Conservation (phyloP, 2,888 invertebrate species). For the Taphrorychus bicolor region DNA sequence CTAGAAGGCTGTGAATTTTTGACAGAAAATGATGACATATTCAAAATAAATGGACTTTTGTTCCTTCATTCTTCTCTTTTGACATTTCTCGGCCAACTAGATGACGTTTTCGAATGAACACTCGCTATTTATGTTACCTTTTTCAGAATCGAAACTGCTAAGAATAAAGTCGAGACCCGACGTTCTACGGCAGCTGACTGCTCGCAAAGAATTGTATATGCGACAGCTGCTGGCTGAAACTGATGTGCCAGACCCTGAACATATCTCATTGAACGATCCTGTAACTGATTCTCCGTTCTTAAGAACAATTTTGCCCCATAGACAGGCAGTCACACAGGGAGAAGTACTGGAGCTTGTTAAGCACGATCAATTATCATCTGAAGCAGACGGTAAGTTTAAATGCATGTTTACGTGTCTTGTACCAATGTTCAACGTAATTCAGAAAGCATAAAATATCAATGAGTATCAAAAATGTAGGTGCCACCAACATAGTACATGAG, state of each 20-base stretch:
- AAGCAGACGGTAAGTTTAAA: background rate
- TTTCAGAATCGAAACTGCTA: conserved; percentile 61
- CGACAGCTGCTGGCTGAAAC: conserved; percentile 58
- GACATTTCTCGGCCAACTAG: no score
- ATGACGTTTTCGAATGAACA: no score
- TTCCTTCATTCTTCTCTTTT: no score
- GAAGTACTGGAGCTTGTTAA: conserved; percentile 63
- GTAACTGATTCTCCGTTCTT: conserved; percentile 57
- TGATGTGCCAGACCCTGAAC: conserved; percentile 44
- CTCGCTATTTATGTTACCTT: no score
- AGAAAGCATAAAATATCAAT: no score
- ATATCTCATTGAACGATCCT: conserved; percentile 59
- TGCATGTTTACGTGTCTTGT: background rate
- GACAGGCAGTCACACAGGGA: conserved; percentile 62
- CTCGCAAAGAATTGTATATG: conserved; percentile 63
- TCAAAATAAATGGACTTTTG: no score
- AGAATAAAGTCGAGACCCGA: conserved; percentile 62
- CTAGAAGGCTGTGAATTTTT: no score
- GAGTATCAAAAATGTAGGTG: no score
- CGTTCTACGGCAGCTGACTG: conserved; percentile 61
- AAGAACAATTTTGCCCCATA: conserved; percentile 61
- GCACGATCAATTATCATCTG: conserved; percentile 62
- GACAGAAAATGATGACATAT: no score
- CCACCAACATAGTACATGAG: no score
- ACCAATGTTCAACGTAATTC: no score